Evolutionary conservation across 64 coral and sea anemone genomes (phyloP), one percentile per base, ranked within the genome.

Genomic region (Porites lutea): DNA sequence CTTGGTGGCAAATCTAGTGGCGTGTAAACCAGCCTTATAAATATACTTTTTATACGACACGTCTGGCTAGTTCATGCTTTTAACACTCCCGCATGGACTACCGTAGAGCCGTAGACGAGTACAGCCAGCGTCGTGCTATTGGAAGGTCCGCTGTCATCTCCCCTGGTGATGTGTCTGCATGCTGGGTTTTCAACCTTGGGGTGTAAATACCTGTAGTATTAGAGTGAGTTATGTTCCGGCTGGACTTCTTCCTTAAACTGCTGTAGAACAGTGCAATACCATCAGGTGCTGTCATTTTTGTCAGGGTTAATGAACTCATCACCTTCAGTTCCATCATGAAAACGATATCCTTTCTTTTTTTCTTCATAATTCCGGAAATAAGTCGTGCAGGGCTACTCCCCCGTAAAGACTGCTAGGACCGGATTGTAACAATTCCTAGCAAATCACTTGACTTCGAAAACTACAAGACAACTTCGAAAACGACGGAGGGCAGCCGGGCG

Each of bases 21-120:
- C 27, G 27, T 37, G 27, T 37, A 37, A 37, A 37, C 27, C 27
- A 37, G 27, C 27, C 27, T 37, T 37, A 1, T 37, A 37, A 37
- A 37, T 37, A 37, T 37, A 37, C 27, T 37, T 37, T 37, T 37
- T 37, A 37, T 37, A 37, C 27, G 1, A 37, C 27, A 37, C 27
- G 64, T 67, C 13, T 67, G 64, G 64, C 64, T 13, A 67, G 64
- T 67, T n/a, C 20, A 19, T 67, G 64, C 64, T 67, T 67, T 67
- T 67, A 67, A 67, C 64, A 67, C 20, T n/a, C 64, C 5, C 9
- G 64, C 19, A 67, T 67, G 64, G 64, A 67, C 64, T 67, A 67
- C 64, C 64, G 64, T 67, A 67, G 64, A n/a, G 64, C 64, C 64
- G 64, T 67, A 67, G 64, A 67, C 64, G 64, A 67, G 64, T 67